These are phyloP conservation scores for Myripristis jacobus DNA, from an alignment of 2,797 vertebrate genomes.

Conservation along the genomic window DNA sequence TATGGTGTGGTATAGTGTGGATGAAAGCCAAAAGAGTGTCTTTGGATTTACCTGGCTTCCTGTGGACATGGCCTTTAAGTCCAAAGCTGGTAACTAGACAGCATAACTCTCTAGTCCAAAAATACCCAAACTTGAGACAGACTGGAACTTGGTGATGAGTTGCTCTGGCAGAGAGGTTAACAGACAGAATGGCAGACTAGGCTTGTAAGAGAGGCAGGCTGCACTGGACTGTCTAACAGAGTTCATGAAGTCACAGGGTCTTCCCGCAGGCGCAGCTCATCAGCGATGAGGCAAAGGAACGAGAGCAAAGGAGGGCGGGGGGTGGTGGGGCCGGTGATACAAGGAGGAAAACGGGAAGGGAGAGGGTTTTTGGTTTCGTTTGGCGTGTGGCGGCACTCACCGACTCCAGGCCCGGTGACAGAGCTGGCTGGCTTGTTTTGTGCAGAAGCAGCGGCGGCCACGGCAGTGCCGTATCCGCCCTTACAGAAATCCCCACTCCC, in stretches of 20 bases:
- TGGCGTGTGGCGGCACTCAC: conserved; percentile 85
- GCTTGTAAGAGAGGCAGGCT: conserved; percentile 51
- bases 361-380: conserved; percentile 58
- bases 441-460: conserved; percentile 84
- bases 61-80: not conserved
- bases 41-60: too few relatives aligned
- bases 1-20: too few relatives aligned
- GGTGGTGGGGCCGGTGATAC: conserved; percentile 66
- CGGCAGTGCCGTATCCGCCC: conserved; percentile 87
- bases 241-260: conserved; percentile 5
- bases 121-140: conserved; percentile 8
- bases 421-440: conserved; percentile 90
- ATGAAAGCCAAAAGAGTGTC: too few relatives aligned
- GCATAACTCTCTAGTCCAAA: not conserved
- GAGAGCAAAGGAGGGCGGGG: conserved; percentile 48
- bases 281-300: conserved; percentile 63
- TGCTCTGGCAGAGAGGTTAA: conserved; percentile 41
- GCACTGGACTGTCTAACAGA: conserved; percentile 47
- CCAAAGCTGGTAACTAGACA: not conserved
- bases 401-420: conserved; percentile 88
- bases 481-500: conserved; percentile 92
- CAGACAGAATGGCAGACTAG: conserved; percentile 46
- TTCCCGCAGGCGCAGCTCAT: conserved; percentile 52
- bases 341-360: conserved; percentile 66
- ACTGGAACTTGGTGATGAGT: conserved; percentile 55